Conservation (phyloP, 2,888 invertebrate genomes). For the Eupithecia vulgata region DNA sequence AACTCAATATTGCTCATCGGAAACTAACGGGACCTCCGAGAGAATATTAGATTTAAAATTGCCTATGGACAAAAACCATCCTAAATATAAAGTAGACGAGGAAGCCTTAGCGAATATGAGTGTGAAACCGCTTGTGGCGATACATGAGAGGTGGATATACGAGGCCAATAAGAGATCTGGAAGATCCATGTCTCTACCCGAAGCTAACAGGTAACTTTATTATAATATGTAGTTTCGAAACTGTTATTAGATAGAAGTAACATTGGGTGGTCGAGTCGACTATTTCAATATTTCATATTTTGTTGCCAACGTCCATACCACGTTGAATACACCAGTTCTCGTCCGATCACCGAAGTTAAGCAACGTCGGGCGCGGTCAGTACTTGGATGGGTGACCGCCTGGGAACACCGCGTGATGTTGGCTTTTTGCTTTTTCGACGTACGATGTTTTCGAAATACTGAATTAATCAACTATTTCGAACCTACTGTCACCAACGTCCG, state of each 20-base stretch:
- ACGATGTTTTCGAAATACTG: too few species aligned
- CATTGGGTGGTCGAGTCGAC: background rate
- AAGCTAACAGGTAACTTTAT: conserved; percentile 69
- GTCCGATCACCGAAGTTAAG: conserved; percentile 82
- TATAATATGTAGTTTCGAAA: background rate
- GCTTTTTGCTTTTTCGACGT: too few species aligned
- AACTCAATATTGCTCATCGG: conserved; percentile 22
- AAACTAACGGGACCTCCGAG: conserved; percentile 48
- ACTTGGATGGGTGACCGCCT: conserved; percentile 81
- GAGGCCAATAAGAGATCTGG: conserved; percentile 73
- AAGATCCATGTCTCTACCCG: conserved; percentile 73
- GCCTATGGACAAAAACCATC: conserved; percentile 40
- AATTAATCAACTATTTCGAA: too few species aligned
- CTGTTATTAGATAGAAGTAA: background rate
- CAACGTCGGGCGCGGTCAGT: conserved; percentile 80
- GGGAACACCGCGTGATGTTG: conserved; percentile 74
- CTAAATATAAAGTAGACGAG: conserved; percentile 59
- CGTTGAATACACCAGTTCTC: conserved; percentile 73
- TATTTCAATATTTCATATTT: background rate
- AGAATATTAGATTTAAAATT: conserved; percentile 54
- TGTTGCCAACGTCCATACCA: conserved; percentile 49
- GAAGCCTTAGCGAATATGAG: conserved; percentile 68
- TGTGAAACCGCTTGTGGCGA: conserved; percentile 77
- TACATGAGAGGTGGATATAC: conserved; percentile 79
- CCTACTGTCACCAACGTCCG: too few species aligned